These are phyloP conservation scores for Polyommatus iphigenia DNA, from an alignment of 2,888 invertebrate genomes.

Conservation along the genomic window DNA sequence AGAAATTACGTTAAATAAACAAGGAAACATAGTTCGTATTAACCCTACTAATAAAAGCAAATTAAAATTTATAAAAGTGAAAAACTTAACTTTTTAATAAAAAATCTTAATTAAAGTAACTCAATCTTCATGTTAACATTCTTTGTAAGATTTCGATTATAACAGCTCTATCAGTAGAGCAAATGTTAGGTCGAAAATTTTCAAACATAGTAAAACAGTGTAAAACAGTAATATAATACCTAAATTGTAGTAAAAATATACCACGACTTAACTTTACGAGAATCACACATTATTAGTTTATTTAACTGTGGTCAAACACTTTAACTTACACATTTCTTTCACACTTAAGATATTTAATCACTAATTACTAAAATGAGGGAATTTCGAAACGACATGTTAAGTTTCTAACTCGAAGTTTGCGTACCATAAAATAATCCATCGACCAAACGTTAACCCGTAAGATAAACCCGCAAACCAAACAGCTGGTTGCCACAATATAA, in stretches of 20 bases:
- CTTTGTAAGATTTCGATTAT: too few relatives aligned
- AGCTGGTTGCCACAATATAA: constrained; percentile 46
- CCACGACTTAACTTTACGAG: not conserved
- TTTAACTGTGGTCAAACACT: not conserved
- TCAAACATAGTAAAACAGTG: not conserved
- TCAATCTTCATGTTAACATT: too few relatives aligned
- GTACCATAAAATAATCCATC: constrained; percentile 20
- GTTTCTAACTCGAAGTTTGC: constrained; percentile 19
- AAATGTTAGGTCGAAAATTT: not conserved
- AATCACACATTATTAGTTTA: not conserved
- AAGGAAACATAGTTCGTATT: too few relatives aligned
- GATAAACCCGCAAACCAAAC: constrained; percentile 48
- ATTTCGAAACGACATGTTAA: not conserved
- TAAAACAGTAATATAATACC: not conserved
- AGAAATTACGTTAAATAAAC: too few relatives aligned
- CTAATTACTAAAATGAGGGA: not conserved
- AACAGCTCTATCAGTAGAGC: too few relatives aligned
- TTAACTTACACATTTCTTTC: constrained; percentile 2
- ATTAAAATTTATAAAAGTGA: too few relatives aligned
- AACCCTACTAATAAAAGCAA: too few relatives aligned
- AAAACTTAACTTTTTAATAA: too few relatives aligned
- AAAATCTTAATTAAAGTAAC: too few relatives aligned
- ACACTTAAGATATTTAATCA: constrained; percentile 2
- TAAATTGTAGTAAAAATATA: not conserved
- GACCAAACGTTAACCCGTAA: not conserved